phyloP scores from a whole-genome alignment of 2,797 vertebrate species.

The Cynodonichthys magdalenae region DNA sequence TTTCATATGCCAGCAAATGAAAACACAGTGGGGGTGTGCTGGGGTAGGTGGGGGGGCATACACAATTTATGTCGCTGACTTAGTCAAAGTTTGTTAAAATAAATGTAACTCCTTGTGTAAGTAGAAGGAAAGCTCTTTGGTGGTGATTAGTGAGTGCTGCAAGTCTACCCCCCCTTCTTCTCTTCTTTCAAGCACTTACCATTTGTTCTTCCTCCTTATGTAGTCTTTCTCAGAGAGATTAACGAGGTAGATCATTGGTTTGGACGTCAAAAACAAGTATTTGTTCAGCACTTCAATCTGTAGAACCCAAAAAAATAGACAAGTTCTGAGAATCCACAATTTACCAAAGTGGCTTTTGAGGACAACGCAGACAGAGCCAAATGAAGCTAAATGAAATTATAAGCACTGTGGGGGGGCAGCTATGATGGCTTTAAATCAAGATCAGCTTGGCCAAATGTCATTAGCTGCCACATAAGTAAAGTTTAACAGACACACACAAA shows the following conservation, averaged over 20 bases:
- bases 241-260: conserved; percentile 98
- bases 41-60: background rate
- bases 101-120: conserved; percentile 12
- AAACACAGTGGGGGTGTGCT: conserved; percentile 3
- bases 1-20: conserved; percentile 28
- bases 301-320: conserved; percentile 33
- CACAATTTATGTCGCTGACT: conserved; percentile 25
- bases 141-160: conserved; percentile 39
- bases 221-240: conserved; percentile 98
- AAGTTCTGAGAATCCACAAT: conserved; percentile 56
- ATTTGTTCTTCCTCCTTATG: conserved; percentile 97
- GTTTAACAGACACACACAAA: conserved; percentile 41
- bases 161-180: conserved; percentile 21
- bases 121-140: conserved; percentile 33
- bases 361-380: conserved; percentile 55
- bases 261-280: conserved; percentile 96
- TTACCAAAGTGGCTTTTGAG: conserved; percentile 67
- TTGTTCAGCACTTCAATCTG: conserved; percentile 98
- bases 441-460: conserved; percentile 78
- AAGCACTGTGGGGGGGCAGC: conserved; percentile 62
- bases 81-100: conserved; percentile 43
- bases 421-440: conserved; percentile 72
- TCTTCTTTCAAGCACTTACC: conserved; percentile 82
- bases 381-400: conserved; percentile 69
- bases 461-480: conserved; percentile 71